These are phyloP conservation scores for Andricus quercusramuli DNA, from an alignment of 2,888 invertebrate genomes.

Conservation along the genomic window DNA sequence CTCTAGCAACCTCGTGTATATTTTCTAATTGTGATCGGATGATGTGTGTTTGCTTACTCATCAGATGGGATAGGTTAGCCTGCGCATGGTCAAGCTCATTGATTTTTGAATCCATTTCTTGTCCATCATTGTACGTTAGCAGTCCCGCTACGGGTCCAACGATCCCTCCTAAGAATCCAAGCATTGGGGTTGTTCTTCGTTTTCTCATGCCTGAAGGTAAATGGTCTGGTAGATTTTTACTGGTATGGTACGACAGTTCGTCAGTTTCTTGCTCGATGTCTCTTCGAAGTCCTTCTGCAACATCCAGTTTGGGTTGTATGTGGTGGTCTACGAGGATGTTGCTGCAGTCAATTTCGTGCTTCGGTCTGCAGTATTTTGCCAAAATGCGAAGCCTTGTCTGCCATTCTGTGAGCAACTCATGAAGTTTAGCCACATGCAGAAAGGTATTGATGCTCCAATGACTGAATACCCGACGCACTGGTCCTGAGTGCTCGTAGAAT, in stretches of 20 bases:
- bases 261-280: neutral
- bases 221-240: neutral
- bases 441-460: no score
- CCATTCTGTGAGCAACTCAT: no score
- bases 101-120: neutral
- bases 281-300: rapidly evolving
- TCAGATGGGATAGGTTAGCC: neutral
- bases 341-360: no score
- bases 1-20: neutral
- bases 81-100: neutral
- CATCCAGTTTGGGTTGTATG: neutral
- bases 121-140: neutral
- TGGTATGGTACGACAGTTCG: neutral
- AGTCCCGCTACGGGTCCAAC: neutral
- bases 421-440: no score
- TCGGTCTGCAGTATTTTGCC: no score
- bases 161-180: no score
- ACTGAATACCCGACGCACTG: no score
- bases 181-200: neutral
- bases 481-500: no score
- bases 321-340: neutral
- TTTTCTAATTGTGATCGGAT: neutral
- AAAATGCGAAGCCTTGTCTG: rapidly evolving
- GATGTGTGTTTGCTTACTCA: neutral
- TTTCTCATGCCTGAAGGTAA: neutral